Base-by-base conservation (phyloP, 1,140 invertebrate species). In the Heliconius nattereri region DNA sequence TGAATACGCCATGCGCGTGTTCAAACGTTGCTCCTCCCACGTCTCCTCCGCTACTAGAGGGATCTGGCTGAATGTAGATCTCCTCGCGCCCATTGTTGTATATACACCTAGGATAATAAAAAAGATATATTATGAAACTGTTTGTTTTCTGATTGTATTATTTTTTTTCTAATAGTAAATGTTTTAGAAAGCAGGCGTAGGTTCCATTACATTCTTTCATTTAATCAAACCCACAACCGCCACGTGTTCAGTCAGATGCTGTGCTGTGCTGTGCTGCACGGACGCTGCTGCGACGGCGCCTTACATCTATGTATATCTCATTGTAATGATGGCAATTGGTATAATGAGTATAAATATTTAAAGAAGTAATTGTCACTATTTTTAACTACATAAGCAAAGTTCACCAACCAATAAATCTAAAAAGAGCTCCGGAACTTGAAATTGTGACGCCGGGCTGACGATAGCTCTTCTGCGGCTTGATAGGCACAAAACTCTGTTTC, bases 371-470 rank as follows among this genome's bases (percentile, higher is more conserved):
- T 7, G 19, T n/a, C n/a, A 23, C n/a, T 57, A n/a, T 23, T 23
- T 54, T n/a, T 23, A 9, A 57, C 8, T 9, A 11, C 9, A 57
- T 11, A 23, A 57, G 54, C 40, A 57, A 11, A 57, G 19, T n/a
- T 20, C 57, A 83, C 85, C 80, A 60, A 90, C 91, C 91, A 71
- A 82, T 82, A 78, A 91, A 86, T 19, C 83, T 79, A 75, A 89
- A 91, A 2, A 92, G 74, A 2, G 86, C 90, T 3, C 86, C 87
- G 26, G 78, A 80, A 32, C 88, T 90, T 1, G 77, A 74, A 52
- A 92, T 79, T 16, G 83, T 85, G 1, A 90, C 86, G 0, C 86
- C 86, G 3, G 80, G 82, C 23, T 83, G 75, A 1, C 45, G 75
- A 32, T 77, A 76, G 20, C 78, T 19, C 7, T 52, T 60, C 1